Conservation (phyloP, 30 jellyfish, hydroid and myxozoan species). For the Morbakka virulenta region DNA sequence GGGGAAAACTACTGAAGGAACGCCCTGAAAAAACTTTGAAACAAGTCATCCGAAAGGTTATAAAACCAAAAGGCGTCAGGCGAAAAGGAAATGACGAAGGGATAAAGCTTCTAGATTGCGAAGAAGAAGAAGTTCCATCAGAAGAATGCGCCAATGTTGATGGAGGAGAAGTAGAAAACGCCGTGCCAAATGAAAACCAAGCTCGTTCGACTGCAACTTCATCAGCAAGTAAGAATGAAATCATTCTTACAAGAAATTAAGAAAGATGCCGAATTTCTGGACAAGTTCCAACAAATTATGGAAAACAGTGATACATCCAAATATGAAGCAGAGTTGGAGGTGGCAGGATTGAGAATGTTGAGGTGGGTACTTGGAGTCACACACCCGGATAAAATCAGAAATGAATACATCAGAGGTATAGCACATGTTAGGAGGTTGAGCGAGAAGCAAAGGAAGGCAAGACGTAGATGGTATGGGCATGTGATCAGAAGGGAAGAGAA, state of each 20-base stretch:
- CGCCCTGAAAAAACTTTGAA: neutral
- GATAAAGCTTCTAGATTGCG: conserved; percentile 17
- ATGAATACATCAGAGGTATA: no score
- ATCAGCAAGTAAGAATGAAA: neutral
- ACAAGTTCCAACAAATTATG: conserved; percentile 23
- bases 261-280: conserved; percentile 36
- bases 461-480: no score
- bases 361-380: no score
- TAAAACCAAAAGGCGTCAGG: conserved; percentile 44
- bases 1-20: conserved; percentile 17
- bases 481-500: no score
- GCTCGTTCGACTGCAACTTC: neutral
- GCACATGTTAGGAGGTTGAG: no score
- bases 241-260: conserved; percentile 16
- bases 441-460: no score
- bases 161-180: neutral
- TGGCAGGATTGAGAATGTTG: no score
- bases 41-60: conserved; percentile 12
- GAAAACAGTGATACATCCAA: neutral
- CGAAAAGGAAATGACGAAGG: conserved; percentile 1
- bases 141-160: neutral
- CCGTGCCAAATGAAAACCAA: neutral
- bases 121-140: neutral
- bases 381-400: no score
- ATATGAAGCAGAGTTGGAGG: no score